A percentile compares a stretch with the other conserved stretches of the same genome.
Evolutionary conservation across 1,140 invertebrate species (phyloP).

Genomic region (Mycetomoellerius zeteki): DNA sequence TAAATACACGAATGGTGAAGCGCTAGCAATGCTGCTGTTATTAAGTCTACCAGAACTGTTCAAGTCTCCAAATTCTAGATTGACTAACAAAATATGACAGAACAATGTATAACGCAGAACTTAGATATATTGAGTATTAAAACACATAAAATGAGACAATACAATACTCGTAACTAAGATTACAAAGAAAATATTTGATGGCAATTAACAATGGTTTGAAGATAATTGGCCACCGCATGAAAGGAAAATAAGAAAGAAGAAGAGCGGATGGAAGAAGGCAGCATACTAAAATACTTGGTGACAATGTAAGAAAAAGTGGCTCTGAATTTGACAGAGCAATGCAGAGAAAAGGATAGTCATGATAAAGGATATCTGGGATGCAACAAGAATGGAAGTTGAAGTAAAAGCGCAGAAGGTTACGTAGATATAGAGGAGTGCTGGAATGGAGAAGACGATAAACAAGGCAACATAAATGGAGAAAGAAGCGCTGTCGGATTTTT

Average conservation of each 20-base stretch:
- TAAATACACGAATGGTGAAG: too few species aligned
- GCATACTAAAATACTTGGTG: not conserved
- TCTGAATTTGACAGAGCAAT: not conserved
- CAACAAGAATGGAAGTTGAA: not conserved
- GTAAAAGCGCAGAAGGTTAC: not conserved
- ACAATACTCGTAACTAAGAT: too few species aligned
- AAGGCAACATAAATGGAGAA: not conserved
- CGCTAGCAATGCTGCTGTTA: too few species aligned
- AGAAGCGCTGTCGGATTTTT: too few species aligned
- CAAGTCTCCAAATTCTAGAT: too few species aligned
- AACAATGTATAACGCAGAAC: too few species aligned
- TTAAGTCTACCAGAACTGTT: too few species aligned
- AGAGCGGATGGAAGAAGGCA: not conserved
- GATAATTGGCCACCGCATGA: not conserved
- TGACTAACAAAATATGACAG: too few species aligned
- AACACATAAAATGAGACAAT: too few species aligned
- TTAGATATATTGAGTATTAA: too few species aligned
- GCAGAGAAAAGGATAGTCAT: not conserved
- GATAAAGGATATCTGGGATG: not conserved
- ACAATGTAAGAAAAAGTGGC: not conserved
- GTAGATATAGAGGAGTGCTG: not conserved
- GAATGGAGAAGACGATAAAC: not conserved
- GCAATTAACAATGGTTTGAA: too few species aligned
- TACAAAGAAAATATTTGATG: too few species aligned
- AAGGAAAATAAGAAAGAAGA: not conserved